Base-by-base conservation (phyloP, 1,140 invertebrate species). In the Lasioglossum albipes region DNA sequence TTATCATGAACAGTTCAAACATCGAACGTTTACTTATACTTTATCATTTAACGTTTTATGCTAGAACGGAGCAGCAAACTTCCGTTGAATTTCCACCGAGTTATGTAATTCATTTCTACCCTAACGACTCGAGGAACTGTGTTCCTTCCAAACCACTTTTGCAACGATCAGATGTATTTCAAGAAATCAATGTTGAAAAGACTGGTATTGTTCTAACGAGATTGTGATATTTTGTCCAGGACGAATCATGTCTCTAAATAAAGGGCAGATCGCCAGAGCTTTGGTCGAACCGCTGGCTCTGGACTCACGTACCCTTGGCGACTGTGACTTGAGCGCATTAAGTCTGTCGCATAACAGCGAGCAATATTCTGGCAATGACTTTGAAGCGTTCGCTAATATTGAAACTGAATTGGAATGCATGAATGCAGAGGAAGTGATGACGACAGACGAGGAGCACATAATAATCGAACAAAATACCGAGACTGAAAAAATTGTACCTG, bases 401-500 rank as follows among this genome's bases (percentile, higher is more conserved):
- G 90, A 93, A 86, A 91, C 91, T 1, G 93, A 93, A 77, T 85
- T 94, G 27, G 93, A 94, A 71, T 92, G 91, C 16, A 93, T 94
- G 87, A 92, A 92, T 75, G 87, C 93, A 18, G 93, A 93, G 36
- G 93, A 93, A 88, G 92, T 93, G 61, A 91, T 92, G 74, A 89
- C 91, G 31, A 91, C 89, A 0, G 91, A 92, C 18, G 92, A 93
- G 13, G 86, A 88, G 1, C 84, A 87, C 41, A 84, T 86, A 54
- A 72, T 88, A 18, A 85, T 91, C 31, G 84, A 85, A 54, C 75
- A 70, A n/a, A 84, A 81, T 31, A 66, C 79, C 75, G 90, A 91
- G 71, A 72, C 81, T 64, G 92, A 92, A 79, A 91, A 88, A 52
- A 90, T 91, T 22, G 76, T 91, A 81, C 89, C 91, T 54, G 92